A percentile compares a stretch with the other conserved stretches of the same genome.
phyloP scores from a whole-genome alignment of 2,113 vertebrate genomes.

The Cottus gobio region DNA sequence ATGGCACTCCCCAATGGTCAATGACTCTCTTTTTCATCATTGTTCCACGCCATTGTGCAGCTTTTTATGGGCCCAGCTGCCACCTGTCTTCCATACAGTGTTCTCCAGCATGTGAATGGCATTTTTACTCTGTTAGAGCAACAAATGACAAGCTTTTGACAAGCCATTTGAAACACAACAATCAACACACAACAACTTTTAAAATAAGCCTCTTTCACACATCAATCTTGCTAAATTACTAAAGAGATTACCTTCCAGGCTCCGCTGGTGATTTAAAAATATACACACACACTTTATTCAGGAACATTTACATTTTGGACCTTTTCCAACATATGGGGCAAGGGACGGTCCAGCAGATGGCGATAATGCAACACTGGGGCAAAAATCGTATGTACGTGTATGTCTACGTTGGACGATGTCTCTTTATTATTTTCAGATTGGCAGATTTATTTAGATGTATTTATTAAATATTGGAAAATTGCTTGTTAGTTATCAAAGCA shows the following conservation, averaged over 20 bases:
- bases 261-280: background rate
- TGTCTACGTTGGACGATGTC: background rate
- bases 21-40: constrained; percentile 80
- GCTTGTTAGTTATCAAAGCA: background rate
- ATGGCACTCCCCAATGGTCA: constrained; percentile 76
- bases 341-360: background rate
- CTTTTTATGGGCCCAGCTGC: constrained; percentile 79
- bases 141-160: constrained; percentile 62
- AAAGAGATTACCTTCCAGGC: background rate
- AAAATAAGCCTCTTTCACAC: constrained; percentile 9
- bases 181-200: constrained; percentile 24
- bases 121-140: constrained; percentile 59
- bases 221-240: background rate
- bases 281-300: background rate
- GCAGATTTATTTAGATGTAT: background rate
- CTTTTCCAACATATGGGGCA: background rate
- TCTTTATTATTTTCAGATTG: background rate
- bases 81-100: constrained; percentile 80
- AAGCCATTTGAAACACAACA: constrained; percentile 50
- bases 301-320: background rate
- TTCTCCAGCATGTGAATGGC: constrained; percentile 62
- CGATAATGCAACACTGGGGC: background rate
- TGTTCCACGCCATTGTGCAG: constrained; percentile 80
- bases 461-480: background rate
- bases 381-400: background rate